A percentile compares a stretch with the other conserved stretches of the same genome.
These are phyloP conservation scores for Hydrocynus forskahlii DNA, from an alignment of 2,797 vertebrate species.

Conservation along the genomic window DNA sequence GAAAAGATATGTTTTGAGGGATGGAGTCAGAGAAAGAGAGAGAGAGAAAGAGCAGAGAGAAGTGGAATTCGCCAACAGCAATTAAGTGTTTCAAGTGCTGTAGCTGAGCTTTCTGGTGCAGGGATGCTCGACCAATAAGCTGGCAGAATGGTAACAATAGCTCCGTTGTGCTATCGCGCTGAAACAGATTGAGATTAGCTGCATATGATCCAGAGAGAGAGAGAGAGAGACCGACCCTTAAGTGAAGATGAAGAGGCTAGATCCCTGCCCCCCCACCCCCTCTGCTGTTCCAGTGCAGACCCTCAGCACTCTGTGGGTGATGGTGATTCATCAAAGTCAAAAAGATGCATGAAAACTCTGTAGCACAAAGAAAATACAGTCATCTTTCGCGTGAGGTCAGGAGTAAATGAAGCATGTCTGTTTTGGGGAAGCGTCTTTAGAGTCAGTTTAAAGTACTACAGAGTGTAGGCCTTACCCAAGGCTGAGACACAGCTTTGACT, in stretches of 20 bases:
- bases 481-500: neutral
- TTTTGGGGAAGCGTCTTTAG: neutral
- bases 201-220: constrained; percentile 67
- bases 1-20: neutral
- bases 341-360: neutral
- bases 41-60: neutral
- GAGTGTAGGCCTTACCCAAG: neutral
- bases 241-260: constrained; percentile 46
- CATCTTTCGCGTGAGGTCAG: neutral
- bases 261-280: neutral
- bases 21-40: neutral
- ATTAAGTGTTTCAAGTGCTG: constrained; percentile 36
- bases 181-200: constrained; percentile 79
- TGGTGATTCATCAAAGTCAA: constrained; percentile 16
- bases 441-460: neutral
- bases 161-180: constrained; percentile 71
- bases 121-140: constrained; percentile 30
- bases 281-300: neutral
- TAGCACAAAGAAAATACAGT: neutral
- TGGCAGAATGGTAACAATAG: constrained; percentile 48
- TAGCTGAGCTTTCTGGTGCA: constrained; percentile 26
- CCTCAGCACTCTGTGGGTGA: neutral
- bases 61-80: constrained; percentile 46
- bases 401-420: neutral
- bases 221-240: constrained; percentile 38